Base-by-base conservation (phyloP, 1,140 invertebrate species). In the Drosophila kanapiae region DNA sequence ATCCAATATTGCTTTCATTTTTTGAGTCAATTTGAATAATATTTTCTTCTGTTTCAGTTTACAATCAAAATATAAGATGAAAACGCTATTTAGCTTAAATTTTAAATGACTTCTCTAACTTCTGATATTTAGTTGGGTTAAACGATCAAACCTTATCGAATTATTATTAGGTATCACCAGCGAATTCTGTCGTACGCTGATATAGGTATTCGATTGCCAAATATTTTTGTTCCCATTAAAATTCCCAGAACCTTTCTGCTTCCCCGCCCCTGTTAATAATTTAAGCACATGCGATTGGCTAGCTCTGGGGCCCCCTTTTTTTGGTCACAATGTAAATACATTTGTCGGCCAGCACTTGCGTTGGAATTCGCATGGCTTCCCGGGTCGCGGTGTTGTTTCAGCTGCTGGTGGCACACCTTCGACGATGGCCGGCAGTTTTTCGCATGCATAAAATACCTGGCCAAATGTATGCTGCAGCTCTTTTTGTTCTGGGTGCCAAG, bases 401-500 rank as follows among this genome's bases (percentile, higher is more conserved):
- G 42, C 72, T 76, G 63, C 31, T 45, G 31, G 31, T 71, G 31
- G 42, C 49, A 59, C 63, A 84, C 70, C 65, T 83, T 71, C 57
- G 47, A 40, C 71, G 53, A 53, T 56, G 47, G 65, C 54, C 65
- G 65, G 49, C 42, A 62, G 42, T 80, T 76, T 79, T 84, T 51
- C 57, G 42, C 69, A 59, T 64, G 35, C 47, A 48, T 51, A 82
- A 63, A 63, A 57, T 43, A 62, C 59, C 40, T 56, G 14, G 35
- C 18, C 51, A 62, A 83, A 72, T 64, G 64, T 51, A 70, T 48
- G 72, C 43, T 16, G 64, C 61, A 63, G 45, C 65, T 70, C 56
- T 65, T 79, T 86, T 48, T 49, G 35, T 58, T 51, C n/a, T 35
- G 37, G 56, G 37, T 82, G 75, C 67, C 62, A 78, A 61, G 63